A percentile compares a stretch with the other conserved stretches of the same genome.
Evolutionary conservation across 1,140 invertebrate species (phyloP).

Genomic region (Kradibia gibbosae): DNA sequence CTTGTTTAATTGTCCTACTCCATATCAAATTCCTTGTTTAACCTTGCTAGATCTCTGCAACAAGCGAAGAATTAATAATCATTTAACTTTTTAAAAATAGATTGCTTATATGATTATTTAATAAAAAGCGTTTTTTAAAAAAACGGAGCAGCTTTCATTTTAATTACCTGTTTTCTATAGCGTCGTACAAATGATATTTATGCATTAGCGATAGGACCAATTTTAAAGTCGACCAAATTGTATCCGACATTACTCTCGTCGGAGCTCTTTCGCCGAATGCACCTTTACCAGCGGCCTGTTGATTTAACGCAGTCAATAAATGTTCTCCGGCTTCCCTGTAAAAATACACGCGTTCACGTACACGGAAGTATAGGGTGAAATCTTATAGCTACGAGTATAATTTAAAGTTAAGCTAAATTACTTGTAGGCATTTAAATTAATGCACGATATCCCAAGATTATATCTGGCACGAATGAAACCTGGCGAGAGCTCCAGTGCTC

Average conservation of each 20-base stretch:
- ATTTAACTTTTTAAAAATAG: not conserved
- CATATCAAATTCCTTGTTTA: constrained; percentile 79
- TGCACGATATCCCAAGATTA: constrained; percentile 98
- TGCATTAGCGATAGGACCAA: constrained; percentile 92
- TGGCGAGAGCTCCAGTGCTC: constrained; percentile 91
- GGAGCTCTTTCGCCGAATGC: constrained; percentile 70
- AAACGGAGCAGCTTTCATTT: constrained; percentile 32
- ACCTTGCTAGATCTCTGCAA: constrained; percentile 76
- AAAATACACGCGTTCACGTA: constrained; percentile 42
- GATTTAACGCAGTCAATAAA: constrained; percentile 92
- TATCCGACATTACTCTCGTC: constrained; percentile 87
- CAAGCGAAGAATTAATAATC: constrained; percentile 48
- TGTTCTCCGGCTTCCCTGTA: constrained; percentile 94
- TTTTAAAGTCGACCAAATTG: constrained; percentile 95
- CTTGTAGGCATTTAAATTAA: constrained; percentile 95
- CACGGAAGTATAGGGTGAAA: not conserved
- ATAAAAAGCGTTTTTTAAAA: not conserved
- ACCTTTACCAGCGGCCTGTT: constrained; percentile 86
- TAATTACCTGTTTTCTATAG: constrained; percentile 80
- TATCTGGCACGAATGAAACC: constrained; percentile 97
- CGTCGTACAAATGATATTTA: constrained; percentile 83
- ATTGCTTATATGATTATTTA: constrained; percentile 25
- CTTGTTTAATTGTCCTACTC: constrained; percentile 60
- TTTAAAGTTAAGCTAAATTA: constrained; percentile 62
- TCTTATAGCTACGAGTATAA: not conserved